These are phyloP conservation scores for Clivina fossor DNA, from an alignment of 2,888 invertebrate genomes.

Conservation along the genomic window DNA sequence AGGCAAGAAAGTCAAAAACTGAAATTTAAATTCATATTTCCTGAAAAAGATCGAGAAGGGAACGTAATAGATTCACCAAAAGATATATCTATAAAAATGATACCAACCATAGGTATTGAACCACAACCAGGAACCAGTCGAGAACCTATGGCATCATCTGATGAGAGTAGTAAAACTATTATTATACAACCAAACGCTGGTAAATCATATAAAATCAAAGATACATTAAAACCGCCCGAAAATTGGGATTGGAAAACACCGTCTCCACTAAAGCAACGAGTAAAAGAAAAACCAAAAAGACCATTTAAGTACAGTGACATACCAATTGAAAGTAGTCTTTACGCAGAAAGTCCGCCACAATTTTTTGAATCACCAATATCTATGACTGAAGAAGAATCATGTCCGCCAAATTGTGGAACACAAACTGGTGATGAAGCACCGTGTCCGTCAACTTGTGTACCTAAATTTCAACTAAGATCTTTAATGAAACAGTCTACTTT, in stretches of 20 bases:
- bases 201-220: background rate
- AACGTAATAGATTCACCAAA: too few relatives aligned
- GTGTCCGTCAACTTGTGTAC: background rate
- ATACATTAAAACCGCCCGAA: conserved; percentile 1
- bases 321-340: background rate
- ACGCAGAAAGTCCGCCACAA: conserved; percentile 5
- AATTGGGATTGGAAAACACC: conserved; percentile 12
- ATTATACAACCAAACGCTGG: background rate
- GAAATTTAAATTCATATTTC: background rate
- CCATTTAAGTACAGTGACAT: background rate
- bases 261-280: background rate
- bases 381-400: background rate
- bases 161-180: background rate
- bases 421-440: conserved; percentile 1
- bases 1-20: too few relatives aligned
- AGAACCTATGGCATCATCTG: too few relatives aligned
- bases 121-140: too few relatives aligned
- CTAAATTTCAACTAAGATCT: too few relatives aligned
- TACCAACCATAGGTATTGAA: too few relatives aligned
- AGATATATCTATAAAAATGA: too few relatives aligned
- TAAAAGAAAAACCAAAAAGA: background rate
- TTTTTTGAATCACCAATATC: background rate
- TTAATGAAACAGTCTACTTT: background rate
- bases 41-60: background rate
- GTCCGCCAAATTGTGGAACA: background rate